These are phyloP conservation scores for Yoshiicerus persimilis DNA, from an alignment of 1,140 invertebrate species.

Conservation along the genomic window DNA sequence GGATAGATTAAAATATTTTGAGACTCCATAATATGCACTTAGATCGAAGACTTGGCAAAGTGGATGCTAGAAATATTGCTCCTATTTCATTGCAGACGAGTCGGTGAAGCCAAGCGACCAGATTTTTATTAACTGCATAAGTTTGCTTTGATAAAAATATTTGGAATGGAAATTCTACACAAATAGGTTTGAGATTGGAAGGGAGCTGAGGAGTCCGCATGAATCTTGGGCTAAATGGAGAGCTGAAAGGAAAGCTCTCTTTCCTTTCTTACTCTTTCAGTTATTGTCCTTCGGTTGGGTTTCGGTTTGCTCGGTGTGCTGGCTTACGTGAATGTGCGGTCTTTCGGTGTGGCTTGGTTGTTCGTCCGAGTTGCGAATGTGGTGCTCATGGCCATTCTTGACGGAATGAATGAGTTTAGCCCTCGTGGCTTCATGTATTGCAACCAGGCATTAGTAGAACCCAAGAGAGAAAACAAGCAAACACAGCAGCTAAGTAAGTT, in stretches of 20 bases:
- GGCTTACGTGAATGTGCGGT: background rate
- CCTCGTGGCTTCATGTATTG: background rate
- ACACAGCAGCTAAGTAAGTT: background rate
- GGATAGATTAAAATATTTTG: no score
- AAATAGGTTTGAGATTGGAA: background rate
- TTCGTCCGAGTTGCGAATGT: background rate
- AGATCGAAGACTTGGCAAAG: no score
- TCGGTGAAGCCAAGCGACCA: background rate
- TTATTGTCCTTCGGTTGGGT: background rate
- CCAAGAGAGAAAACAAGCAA: conserved; percentile 5
- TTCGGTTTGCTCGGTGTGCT: background rate
- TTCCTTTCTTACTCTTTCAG: background rate
- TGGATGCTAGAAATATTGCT: no score
- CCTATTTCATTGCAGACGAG: no score
- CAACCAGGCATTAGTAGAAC: background rate
- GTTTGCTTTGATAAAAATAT: background rate
- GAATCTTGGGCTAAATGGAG: background rate
- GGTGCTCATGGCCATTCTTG: background rate
- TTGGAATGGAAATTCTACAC: background rate
- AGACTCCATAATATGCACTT: no score
- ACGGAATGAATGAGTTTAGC: background rate
- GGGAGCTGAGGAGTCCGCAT: background rate
- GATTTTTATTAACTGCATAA: background rate
- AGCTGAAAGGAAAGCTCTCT: background rate
- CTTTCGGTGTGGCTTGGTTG: background rate